Evolutionary conservation across 2,888 invertebrate genomes (phyloP).

Genomic region (Dimorphilus gyrociliatus): DNA sequence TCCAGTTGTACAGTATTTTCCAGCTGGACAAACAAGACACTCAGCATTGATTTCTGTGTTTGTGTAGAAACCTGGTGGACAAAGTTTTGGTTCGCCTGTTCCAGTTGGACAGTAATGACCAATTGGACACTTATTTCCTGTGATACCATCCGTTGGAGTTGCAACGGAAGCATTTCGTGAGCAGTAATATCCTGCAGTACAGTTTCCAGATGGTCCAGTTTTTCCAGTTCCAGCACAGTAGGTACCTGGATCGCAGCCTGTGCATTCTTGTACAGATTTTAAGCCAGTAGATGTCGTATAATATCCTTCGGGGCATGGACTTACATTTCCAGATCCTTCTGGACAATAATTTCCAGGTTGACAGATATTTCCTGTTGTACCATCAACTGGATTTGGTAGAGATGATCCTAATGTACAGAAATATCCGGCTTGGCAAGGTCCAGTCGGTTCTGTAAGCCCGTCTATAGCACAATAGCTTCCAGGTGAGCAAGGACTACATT

Average conservation of each 20-base stretch:
- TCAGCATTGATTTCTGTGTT: slow-evolving; percentile 14
- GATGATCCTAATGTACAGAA: slow-evolving; percentile 21
- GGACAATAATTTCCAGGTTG: slow-evolving; percentile 29
- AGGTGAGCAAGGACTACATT: slow-evolving; percentile 22
- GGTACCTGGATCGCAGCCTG: slow-evolving; percentile 22
- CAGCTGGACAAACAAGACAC: slow-evolving; percentile 21
- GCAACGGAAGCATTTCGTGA: slow-evolving; percentile 21
- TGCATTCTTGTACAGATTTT: slow-evolving; percentile 16
- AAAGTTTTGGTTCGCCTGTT: slow-evolving; percentile 14
- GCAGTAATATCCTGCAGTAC: slow-evolving; percentile 23
- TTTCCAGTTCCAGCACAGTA: slow-evolving; percentile 23
- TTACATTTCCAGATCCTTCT: slow-evolving; percentile 18
- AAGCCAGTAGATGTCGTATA: slow-evolving; percentile 19
- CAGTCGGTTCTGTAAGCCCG: slow-evolving; percentile 18
- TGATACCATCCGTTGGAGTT: slow-evolving; percentile 18
- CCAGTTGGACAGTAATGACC: slow-evolving; percentile 26
- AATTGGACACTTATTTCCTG: slow-evolving; percentile 24
- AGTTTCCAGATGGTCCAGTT: slow-evolving; percentile 10
- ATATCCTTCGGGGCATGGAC: too few species aligned
- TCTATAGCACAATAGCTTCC: slow-evolving; percentile 23
- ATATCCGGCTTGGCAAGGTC: slow-evolving; percentile 19
- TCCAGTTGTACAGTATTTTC: slow-evolving; percentile 23
- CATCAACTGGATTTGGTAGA: slow-evolving; percentile 13
- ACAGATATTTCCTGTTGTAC: slow-evolving; percentile 19
- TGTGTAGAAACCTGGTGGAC: slow-evolving; percentile 25